These are phyloP conservation scores for Hyperoplus immaculatus DNA, from an alignment of 2,797 vertebrate genomes.

Conservation along the genomic window DNA sequence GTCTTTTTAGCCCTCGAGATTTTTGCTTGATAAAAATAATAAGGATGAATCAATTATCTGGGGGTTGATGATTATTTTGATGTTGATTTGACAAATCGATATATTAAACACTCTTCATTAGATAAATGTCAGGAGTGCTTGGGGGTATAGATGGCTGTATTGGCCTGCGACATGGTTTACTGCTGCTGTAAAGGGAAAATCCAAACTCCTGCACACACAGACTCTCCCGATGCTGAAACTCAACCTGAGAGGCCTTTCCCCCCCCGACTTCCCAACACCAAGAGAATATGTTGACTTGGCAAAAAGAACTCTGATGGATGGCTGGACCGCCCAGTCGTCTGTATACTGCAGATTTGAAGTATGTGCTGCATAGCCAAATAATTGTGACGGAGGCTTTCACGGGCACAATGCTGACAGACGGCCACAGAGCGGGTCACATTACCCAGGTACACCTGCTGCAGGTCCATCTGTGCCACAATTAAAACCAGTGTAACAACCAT, in stretches of 20 bases:
- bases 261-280: conserved; percentile 50
- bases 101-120: neutral
- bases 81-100: neutral
- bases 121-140: conserved; percentile 6
- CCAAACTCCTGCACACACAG: conserved; percentile 44
- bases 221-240: conserved; percentile 45
- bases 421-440: conserved; percentile 37
- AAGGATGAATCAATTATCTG: neutral
- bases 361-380: conserved; percentile 80
- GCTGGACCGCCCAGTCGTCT: conserved; percentile 59
- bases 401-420: conserved; percentile 45
- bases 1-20: neutral
- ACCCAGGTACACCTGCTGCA: conserved; percentile 57
- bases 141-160: conserved; percentile 49
- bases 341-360: conserved; percentile 66
- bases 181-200: conserved; percentile 53
- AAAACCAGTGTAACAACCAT: neutral
- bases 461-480: conserved; percentile 50
- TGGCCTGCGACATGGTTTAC: conserved; percentile 59
- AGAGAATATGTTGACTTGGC: conserved; percentile 78
- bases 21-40: neutral
- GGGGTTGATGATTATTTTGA: neutral
- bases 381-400: conserved; percentile 59
- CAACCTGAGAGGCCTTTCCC: conserved; percentile 63
- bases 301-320: conserved; percentile 74